These are phyloP conservation scores for Protobothrops mucrosquamatus DNA, from an alignment of 2,113 vertebrate species.

Conservation along the genomic window DNA sequence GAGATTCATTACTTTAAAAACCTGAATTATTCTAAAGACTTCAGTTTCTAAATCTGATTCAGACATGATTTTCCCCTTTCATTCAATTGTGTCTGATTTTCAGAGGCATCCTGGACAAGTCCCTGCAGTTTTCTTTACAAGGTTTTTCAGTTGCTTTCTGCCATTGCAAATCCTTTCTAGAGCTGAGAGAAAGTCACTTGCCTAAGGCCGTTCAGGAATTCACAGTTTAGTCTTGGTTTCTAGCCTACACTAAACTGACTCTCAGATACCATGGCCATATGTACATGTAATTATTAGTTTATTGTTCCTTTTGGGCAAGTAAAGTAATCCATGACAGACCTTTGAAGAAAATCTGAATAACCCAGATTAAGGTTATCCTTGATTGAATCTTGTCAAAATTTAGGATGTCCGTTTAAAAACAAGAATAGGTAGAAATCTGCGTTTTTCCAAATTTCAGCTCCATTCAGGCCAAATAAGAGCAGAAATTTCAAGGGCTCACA, in stretches of 20 bases:
- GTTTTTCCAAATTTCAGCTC: background rate
- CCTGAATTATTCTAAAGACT: background rate
- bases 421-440: background rate
- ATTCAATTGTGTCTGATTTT: no score
- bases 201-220: no score
- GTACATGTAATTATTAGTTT: background rate
- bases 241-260: no score
- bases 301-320: background rate
- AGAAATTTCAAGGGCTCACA: background rate
- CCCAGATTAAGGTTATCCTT: background rate
- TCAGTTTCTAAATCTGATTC: no score
- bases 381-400: background rate
- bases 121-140: no score
- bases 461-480: background rate
- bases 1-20: no score
- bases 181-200: no score
- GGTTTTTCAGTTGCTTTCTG: no score
- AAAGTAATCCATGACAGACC: background rate
- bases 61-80: no score
- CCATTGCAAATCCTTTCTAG: no score
- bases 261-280: background rate
- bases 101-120: no score
- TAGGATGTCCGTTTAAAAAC: background rate
- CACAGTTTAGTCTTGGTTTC: no score
- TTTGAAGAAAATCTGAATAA: background rate